Percentiles rank a stretch among this genome's conserved stretches.
Conservation (phyloP, 1,140 invertebrate species). For the Brachionus rotundiformis region DNA sequence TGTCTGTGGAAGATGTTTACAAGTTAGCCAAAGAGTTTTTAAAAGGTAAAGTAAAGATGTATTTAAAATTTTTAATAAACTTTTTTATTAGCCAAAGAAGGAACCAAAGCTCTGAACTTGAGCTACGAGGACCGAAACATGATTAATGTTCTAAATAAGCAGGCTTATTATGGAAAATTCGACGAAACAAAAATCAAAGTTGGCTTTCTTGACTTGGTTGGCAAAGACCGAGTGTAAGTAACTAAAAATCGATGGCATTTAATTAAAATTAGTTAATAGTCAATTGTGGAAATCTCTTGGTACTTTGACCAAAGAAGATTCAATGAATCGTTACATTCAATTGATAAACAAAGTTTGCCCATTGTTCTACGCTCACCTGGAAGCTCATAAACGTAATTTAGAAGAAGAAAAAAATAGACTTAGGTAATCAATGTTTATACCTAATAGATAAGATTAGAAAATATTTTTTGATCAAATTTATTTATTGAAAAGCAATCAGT, state of each 20-base stretch:
- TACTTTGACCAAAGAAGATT: slow-evolving; percentile 78
- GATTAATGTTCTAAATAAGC: slow-evolving; percentile 85
- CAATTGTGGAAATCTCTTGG: slow-evolving; percentile 88
- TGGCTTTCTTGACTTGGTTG: slow-evolving; percentile 91
- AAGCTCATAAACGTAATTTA: slow-evolving; percentile 82
- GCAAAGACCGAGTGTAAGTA: slow-evolving; percentile 77
- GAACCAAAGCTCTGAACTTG: slow-evolving; percentile 83
- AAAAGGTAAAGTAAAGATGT: not conserved
- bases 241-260: not conserved
- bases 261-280: slow-evolving; percentile 62
- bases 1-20: slow-evolving; percentile 15
- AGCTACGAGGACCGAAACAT: slow-evolving; percentile 89
- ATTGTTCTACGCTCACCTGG: slow-evolving; percentile 83
- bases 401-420: slow-evolving; percentile 70
- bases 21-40: slow-evolving; percentile 30
- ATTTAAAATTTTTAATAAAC: slow-evolving; percentile 27
- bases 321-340: slow-evolving; percentile 87
- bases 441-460: not conserved
- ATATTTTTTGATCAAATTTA: not conserved
- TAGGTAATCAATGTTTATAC: not conserved
- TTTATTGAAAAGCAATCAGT: too few relatives aligned
- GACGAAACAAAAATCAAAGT: slow-evolving; percentile 75
- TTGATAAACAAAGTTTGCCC: slow-evolving; percentile 82
- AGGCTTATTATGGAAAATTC: slow-evolving; percentile 83
- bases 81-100: slow-evolving; percentile 85